Conservation (phyloP, 2,888 invertebrate species). For the Ectemnius lituratus region DNA sequence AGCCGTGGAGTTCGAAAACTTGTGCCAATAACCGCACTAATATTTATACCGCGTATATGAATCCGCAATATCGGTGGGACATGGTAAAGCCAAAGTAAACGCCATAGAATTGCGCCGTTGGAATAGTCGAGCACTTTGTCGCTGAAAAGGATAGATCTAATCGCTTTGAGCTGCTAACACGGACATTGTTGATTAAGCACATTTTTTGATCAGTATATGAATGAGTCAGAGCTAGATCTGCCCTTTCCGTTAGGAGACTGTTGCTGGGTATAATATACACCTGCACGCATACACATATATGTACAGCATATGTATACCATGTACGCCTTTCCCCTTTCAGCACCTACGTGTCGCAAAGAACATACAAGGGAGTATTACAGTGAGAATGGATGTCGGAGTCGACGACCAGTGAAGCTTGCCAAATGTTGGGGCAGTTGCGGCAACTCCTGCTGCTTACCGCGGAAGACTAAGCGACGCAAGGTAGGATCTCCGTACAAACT, state of each 20-base stretch:
- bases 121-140: too few relatives aligned
- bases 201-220: too few relatives aligned
- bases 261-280: too few relatives aligned
- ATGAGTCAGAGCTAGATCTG: too few relatives aligned
- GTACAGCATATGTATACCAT: neutral
- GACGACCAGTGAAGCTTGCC: conserved; percentile 94
- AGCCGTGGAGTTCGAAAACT: neutral
- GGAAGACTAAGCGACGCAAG: conserved; percentile 95
- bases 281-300: too few relatives aligned
- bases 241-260: too few relatives aligned
- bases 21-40: conserved; percentile 5
- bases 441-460: conserved; percentile 92
- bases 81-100: conserved; percentile 8
- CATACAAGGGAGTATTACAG: conserved; percentile 94
- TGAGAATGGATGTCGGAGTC: conserved; percentile 93
- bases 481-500: conserved; percentile 77
- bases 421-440: conserved; percentile 91
- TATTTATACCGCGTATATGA: conserved; percentile 7
- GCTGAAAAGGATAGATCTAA: too few relatives aligned
- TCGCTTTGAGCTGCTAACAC: too few relatives aligned
- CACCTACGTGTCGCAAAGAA: conserved; percentile 91
- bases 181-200: too few relatives aligned
- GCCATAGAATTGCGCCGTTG: too few relatives aligned
- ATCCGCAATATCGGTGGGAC: neutral
- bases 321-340: conserved; percentile 75